Base-by-base conservation (phyloP, 1,140 invertebrate species). In the Hesperophylax magnus region DNA sequence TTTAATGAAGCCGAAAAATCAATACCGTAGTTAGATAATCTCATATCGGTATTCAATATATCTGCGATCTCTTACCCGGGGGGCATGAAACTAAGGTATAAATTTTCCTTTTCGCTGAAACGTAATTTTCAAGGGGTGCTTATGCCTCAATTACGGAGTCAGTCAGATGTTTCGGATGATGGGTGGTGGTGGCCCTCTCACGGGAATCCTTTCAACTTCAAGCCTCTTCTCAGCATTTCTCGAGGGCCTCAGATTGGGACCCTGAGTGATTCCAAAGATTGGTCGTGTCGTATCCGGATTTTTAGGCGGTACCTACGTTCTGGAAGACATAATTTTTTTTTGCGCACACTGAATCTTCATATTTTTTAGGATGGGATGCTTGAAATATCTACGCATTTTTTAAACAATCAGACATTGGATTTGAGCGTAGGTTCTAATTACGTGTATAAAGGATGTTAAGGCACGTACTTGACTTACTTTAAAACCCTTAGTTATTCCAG, bases 41-140 rank as follows among this genome's bases (percentile, higher is more conserved):
- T 14, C 2, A 2, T 14, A 39, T 39, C 34, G 6, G 34, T 47
- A 8, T 47, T 47, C 39, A 47, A 47, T 47, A 9, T 11, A 58
- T 58, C 56, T 58, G n/a, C 8, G n/a, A 18, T 58, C 20, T 22
- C n/a, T 11, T 9, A 61, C 18, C 24, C 58, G 58, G 11, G 18
- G 6, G 2, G 18, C 54, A 56, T n/a, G 11, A 61, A 61, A 27
- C 60, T 0, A 24, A 27, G n/a, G 60, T 20, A 61, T 14, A 11
- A 61, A 11, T 61, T 24, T 27, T n/a, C 60, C 11, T 39, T 69
- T 69, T 69, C 17, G 65, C 65, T 69, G 65, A 69, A 39, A 69
- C 18, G 34, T 39, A 39, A 39, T 69, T 69, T 69, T 52, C 18
- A 39, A 69, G 14, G 65, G 11, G 34, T 20, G 31, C 65, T 69